phyloP scores from a whole-genome alignment of 1,140 invertebrate genomes.

The Pararge aegeria region DNA sequence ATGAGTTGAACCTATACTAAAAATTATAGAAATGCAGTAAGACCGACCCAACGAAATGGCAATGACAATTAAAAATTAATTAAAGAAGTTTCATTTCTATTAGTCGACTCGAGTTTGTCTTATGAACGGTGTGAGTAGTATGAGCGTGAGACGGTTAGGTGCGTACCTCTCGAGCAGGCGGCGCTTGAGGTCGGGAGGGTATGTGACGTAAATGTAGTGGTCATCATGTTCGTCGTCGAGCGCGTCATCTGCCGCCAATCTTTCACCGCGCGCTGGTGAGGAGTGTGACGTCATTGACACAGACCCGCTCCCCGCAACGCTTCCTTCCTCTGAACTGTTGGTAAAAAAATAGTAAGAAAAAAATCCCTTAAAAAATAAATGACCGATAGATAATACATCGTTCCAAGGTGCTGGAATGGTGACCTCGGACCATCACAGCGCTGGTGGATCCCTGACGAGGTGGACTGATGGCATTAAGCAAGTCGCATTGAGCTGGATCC shows the following conservation, averaged over 20 bases:
- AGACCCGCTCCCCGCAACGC: constrained; percentile 81
- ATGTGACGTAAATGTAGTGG: constrained; percentile 92
- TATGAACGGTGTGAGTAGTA: constrained; percentile 58
- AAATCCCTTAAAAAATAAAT: too few species aligned
- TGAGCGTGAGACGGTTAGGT: constrained; percentile 62
- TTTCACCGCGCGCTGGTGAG: constrained; percentile 79
- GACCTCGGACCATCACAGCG: too few species aligned
- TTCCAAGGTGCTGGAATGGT: too few species aligned
- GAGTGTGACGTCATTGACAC: constrained; percentile 83
- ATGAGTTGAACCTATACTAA: too few species aligned
- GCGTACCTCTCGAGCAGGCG: constrained; percentile 88
- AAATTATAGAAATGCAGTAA: too few species aligned
- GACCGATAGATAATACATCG: too few species aligned
- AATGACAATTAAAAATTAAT: too few species aligned
- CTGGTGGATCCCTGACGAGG: too few species aligned
- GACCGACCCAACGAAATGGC: too few species aligned
- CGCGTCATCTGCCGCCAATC: constrained; percentile 64
- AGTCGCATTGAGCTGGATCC: too few species aligned
- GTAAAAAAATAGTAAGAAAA: too few species aligned
- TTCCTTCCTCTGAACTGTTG: constrained; percentile 82
- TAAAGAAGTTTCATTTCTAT: constrained; percentile 5
- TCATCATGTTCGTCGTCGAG: constrained; percentile 80
- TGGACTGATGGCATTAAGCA: too few species aligned
- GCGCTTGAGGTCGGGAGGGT: constrained; percentile 90
- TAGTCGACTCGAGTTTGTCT: constrained; percentile 59